These are phyloP conservation scores for Cochlearius cochlearius DNA, from an alignment of 2,113 vertebrate species.

Conservation along the genomic window DNA sequence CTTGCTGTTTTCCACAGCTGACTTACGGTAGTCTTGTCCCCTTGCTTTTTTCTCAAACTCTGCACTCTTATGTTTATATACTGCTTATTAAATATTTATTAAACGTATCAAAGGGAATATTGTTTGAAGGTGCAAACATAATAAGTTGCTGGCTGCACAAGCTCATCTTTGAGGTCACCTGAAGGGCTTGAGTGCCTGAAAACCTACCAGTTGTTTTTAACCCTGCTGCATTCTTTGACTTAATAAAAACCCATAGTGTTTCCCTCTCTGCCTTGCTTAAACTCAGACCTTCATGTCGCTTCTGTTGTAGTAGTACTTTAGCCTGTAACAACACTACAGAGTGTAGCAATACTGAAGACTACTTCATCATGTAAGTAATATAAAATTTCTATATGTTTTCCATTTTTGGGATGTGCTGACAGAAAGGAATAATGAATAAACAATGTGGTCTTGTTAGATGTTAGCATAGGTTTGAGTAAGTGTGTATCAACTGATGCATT, in stretches of 20 bases:
- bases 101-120: background rate
- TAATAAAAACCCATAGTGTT: background rate
- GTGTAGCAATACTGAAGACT: background rate
- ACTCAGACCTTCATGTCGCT: background rate
- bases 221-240: background rate
- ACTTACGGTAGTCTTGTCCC: background rate
- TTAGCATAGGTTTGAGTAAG: background rate
- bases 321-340: background rate
- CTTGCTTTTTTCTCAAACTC: background rate
- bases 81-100: background rate
- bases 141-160: background rate
- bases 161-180: background rate
- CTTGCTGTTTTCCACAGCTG: background rate
- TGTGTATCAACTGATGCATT: background rate
- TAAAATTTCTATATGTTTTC: background rate
- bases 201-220: background rate
- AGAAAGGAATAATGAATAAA: background rate
- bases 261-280: background rate
- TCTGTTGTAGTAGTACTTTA: background rate
- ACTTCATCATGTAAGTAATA: background rate
- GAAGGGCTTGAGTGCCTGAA: background rate
- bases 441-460: background rate
- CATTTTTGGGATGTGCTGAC: background rate
- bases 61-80: background rate
- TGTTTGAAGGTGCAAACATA: background rate